Percentiles rank a stretch among this genome's conserved stretches.
phyloP scores from a whole-genome alignment of 2,888 invertebrate genomes.

The Mimachlamys varia region DNA sequence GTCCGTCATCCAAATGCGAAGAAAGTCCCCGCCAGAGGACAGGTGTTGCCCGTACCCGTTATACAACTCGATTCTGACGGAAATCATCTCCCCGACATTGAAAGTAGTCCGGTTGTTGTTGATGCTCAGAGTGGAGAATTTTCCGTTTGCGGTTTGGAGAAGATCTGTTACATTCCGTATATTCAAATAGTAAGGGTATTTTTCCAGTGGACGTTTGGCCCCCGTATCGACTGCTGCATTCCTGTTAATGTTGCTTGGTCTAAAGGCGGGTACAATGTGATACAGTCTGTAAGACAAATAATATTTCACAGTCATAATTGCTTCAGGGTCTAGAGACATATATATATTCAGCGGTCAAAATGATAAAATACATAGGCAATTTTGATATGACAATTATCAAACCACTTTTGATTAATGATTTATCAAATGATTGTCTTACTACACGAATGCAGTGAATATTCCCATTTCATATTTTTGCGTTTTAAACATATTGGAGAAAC shows the following conservation, averaged over 20 bases:
- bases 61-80: conserved; percentile 20
- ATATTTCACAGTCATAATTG: too few species aligned
- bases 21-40: conserved; percentile 25
- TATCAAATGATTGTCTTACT: too few species aligned
- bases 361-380: too few species aligned
- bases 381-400: too few species aligned
- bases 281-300: too few species aligned
- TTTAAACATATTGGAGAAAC: too few species aligned
- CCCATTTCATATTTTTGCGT: too few species aligned
- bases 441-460: too few species aligned
- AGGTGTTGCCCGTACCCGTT: conserved; percentile 3
- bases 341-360: too few species aligned
- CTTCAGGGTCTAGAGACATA: too few species aligned
- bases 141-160: background rate
- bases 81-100: conserved; percentile 38
- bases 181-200: background rate
- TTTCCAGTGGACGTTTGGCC: background rate
- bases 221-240: background rate
- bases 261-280: too few species aligned
- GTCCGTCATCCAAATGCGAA: conserved; percentile 42
- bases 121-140: background rate
- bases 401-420: too few species aligned
- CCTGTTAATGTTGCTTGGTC: background rate
- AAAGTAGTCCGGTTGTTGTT: background rate
- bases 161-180: background rate